These are phyloP conservation scores for Enteromius unitaeniatus DNA, from an alignment of 2,797 vertebrate genomes.

Conservation along the genomic window DNA sequence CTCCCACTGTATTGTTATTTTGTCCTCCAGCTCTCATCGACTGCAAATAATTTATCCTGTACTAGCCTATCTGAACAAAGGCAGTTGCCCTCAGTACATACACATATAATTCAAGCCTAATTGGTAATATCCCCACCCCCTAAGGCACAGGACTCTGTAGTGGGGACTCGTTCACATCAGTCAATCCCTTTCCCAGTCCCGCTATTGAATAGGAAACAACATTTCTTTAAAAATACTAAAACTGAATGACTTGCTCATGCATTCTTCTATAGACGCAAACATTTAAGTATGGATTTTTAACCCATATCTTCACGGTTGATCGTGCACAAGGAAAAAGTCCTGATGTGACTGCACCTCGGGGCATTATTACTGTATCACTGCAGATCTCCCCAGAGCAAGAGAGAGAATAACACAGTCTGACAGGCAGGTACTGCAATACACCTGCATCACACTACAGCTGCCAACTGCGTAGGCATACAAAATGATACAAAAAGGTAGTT, in stretches of 20 bases:
- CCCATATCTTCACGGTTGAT: neutral
- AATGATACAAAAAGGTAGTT: constrained; percentile 2
- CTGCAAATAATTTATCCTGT: constrained; percentile 69
- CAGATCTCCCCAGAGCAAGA: neutral
- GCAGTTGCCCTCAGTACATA: constrained; percentile 68
- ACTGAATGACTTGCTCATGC: neutral
- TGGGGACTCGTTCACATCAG: neutral
- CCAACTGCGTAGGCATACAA: neutral
- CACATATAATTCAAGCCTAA: constrained; percentile 79
- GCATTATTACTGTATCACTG: constrained; percentile 10
- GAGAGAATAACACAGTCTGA: constrained; percentile 17
- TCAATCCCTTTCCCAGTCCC: neutral
- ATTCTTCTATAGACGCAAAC: neutral
- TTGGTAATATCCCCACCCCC: constrained; percentile 76
- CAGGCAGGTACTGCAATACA: constrained; percentile 50
- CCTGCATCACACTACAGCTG: constrained; percentile 61
- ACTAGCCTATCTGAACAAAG: constrained; percentile 65
- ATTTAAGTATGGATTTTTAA: neutral
- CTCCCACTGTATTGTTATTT: neutral
- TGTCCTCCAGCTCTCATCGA: constrained; percentile 44
- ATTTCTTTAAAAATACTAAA: neutral
- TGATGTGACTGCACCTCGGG: neutral
- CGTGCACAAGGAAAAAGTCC: neutral
- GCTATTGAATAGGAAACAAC: neutral
- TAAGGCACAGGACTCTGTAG: constrained; percentile 66